Evolutionary conservation across 2,797 vertebrate genomes (phyloP).

Genomic region (Cottoperca gobio): DNA sequence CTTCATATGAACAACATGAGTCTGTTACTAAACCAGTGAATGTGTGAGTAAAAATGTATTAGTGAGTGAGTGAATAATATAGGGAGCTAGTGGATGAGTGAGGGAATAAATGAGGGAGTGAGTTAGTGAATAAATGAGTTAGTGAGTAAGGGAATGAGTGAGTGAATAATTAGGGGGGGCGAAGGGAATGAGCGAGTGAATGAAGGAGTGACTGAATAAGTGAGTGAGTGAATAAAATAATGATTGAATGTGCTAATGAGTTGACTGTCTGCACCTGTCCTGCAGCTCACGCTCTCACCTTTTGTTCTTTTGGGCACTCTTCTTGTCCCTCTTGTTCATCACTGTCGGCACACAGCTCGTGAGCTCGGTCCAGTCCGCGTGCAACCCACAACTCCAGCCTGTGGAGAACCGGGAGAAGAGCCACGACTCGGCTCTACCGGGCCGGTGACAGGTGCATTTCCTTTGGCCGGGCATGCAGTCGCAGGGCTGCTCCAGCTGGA

Average conservation of each 20-base stretch:
- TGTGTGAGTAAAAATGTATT: too few species aligned
- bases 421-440: constrained; percentile 93
- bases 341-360: constrained; percentile 93
- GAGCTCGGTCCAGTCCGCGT: constrained; percentile 98
- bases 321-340: constrained; percentile 89
- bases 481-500: constrained; percentile 94
- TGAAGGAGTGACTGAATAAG: neutral
- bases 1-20: too few species aligned
- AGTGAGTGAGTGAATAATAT: too few species aligned
- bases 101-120: neutral
- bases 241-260: neutral
- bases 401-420: constrained; percentile 97
- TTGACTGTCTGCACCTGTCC: neutral
- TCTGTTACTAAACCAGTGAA: too few species aligned
- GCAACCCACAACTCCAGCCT: constrained; percentile 96
- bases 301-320: constrained; percentile 79
- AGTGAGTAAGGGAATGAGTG: neutral
- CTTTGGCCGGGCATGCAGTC: constrained; percentile 92
- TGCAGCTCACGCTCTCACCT: constrained; percentile 72
- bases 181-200: too few species aligned
- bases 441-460: constrained; percentile 94
- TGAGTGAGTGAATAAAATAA: neutral
- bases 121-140: neutral
- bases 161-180: too few species aligned
- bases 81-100: too few species aligned